These are phyloP conservation scores for Notothenia coriiceps DNA, from an alignment of 2,113 vertebrate species.

Conservation along the genomic window DNA sequence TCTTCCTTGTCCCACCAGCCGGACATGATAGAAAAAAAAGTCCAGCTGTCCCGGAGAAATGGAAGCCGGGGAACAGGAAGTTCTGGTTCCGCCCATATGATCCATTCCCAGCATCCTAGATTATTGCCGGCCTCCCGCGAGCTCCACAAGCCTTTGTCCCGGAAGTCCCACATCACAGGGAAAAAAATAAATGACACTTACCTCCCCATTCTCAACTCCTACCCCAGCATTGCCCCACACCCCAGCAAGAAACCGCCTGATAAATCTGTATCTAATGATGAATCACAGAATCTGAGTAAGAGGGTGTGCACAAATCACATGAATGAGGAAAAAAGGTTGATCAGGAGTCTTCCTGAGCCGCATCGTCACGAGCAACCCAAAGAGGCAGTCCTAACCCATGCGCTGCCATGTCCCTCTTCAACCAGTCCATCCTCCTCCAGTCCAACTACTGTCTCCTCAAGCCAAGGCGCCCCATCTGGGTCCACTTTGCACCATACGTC, in stretches of 20 bases:
- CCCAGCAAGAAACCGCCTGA: slow-evolving; percentile 74
- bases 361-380: slow-evolving; percentile 57
- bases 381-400: slow-evolving; percentile 1
- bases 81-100: slow-evolving; percentile 50
- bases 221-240: slow-evolving; percentile 79
- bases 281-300: slow-evolving; percentile 74
- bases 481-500: slow-evolving; percentile 46
- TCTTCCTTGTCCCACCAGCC: slow-evolving; percentile 51
- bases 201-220: slow-evolving; percentile 80
- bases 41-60: slow-evolving; percentile 59
- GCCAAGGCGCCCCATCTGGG: slow-evolving; percentile 37
- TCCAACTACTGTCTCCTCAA: slow-evolving; percentile 29
- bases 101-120: slow-evolving; percentile 72
- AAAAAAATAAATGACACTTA: slow-evolving; percentile 66
- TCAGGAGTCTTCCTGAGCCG: slow-evolving; percentile 25
- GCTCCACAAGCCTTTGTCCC: slow-evolving; percentile 35
- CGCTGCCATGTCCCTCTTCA: slow-evolving; percentile 23
- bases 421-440: slow-evolving; percentile 18
- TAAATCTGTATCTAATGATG: slow-evolving; percentile 29
- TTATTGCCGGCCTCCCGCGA: slow-evolving; percentile 35
- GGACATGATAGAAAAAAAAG: slow-evolving; percentile 49
- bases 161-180: slow-evolving; percentile 25
- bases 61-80: background rate
- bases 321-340: slow-evolving; percentile 38
- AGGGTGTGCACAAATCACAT: slow-evolving; percentile 70